phyloP scores from a whole-genome alignment of 1,140 invertebrate species.

The Periplaneta americana region DNA sequence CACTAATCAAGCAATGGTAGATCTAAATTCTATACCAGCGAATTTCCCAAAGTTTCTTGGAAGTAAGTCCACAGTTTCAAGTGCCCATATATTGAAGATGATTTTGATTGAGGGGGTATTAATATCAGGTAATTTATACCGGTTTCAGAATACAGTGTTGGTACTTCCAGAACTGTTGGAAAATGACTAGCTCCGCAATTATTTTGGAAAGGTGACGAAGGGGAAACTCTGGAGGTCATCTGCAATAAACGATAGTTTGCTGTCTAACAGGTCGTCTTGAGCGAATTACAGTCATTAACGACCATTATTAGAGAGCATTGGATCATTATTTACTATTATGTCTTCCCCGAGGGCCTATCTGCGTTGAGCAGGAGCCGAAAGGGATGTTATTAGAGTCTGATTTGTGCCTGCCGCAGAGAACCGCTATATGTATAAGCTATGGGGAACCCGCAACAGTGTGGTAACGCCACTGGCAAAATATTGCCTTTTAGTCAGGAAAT shows the following conservation, averaged over 20 bases:
- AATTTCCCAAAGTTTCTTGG: too few relatives aligned
- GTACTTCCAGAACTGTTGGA: too few relatives aligned
- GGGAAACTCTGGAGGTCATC: neutral
- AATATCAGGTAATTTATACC: too few relatives aligned
- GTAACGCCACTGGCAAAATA: neutral
- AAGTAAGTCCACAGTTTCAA: too few relatives aligned
- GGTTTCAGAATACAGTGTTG: too few relatives aligned
- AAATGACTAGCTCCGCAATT: too few relatives aligned
- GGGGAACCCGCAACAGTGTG: neutral
- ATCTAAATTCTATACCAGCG: too few relatives aligned
- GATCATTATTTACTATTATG: neutral
- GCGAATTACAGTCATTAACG: neutral
- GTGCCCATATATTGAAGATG: too few relatives aligned
- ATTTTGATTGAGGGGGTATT: too few relatives aligned
- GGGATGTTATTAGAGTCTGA: neutral
- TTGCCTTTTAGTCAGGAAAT: neutral
- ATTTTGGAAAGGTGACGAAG: neutral
- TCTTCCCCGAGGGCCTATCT: neutral
- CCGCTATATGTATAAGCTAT: too few relatives aligned
- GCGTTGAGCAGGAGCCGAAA: neutral
- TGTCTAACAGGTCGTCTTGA: neutral
- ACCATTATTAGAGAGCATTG: neutral
- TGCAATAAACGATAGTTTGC: neutral
- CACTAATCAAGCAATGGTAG: too few relatives aligned
- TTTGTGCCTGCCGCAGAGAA: neutral